Percentiles rank a stretch among this genome's conserved stretches.
These are phyloP conservation scores for Mico argentatus DNA, from an alignment of 2,797 vertebrate species.

Conservation along the genomic window DNA sequence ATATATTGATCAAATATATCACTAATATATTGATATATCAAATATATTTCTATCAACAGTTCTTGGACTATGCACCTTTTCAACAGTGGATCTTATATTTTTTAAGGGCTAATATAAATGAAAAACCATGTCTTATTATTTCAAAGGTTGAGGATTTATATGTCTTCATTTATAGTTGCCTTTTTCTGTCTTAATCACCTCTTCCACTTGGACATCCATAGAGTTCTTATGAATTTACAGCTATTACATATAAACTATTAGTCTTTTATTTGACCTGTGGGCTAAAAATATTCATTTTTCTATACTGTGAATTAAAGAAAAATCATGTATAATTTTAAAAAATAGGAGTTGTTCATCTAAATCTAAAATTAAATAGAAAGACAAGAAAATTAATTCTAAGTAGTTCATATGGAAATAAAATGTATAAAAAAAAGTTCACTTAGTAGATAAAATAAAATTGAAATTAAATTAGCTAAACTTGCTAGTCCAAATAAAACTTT, in stretches of 20 bases:
- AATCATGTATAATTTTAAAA: not conserved
- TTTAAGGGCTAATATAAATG: not conserved
- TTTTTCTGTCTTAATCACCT: not conserved
- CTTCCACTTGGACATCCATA: not conserved
- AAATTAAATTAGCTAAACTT: not conserved
- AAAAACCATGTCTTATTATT: not conserved
- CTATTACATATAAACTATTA: not conserved
- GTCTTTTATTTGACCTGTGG: not conserved
- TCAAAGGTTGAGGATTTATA: not conserved
- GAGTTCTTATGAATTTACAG: not conserved
- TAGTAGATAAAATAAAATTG: not conserved
- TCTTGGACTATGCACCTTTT: not conserved
- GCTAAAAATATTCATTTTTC: not conserved
- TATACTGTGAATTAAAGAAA: not conserved
- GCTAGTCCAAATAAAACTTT: not conserved
- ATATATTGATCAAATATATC: too few relatives aligned
- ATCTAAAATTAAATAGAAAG: not conserved
- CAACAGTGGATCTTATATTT: not conserved
- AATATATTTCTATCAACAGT: not conserved
- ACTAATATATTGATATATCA: too few relatives aligned
- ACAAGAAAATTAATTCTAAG: not conserved
- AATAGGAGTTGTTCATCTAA: not conserved
- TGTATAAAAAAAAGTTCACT: not conserved
- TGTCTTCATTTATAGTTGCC: not conserved
- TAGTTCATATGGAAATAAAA: conserved; percentile 2